Base-by-base conservation (phyloP, 2,797 vertebrate species). In the Tangara arthus region DNA sequence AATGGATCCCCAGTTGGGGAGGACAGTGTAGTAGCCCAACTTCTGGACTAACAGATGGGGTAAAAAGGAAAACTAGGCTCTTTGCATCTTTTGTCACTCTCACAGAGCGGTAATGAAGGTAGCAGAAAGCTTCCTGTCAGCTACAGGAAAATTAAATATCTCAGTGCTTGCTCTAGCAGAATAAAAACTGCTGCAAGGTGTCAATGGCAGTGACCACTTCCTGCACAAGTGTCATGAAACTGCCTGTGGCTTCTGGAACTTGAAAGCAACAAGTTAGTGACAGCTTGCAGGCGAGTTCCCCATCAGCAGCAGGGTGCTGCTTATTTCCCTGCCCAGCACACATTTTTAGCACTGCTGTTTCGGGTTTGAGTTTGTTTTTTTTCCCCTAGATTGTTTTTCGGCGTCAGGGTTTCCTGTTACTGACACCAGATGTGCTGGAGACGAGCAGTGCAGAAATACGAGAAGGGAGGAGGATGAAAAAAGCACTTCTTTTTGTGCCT, bases 321-420 rank as follows among this genome's bases (percentile, higher is more conserved):
- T 61, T 46, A 12, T 81, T 78, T 79, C 66, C 16, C 7, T 92
- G 82, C 65, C 83, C 32, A 16, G 57, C 53, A 49, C 27, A 1
- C 49, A 9, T 69, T 85, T 92, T 89, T 87, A 94, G 78, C 35
- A 5, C 52, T 41, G 55, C 50, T 86, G 63, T 11, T 89, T 68
- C 2, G 1, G 42, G 21, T 83, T 87, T 73, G 49, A 28, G 18
- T 80, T 66, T 68, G 9, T 1, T 24, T 68, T 68, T 72, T 82
- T 81, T 12, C 4, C 15, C 37, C n/a, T 47, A 11, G 34, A 23
- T 55, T 87, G 37, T 60, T 93, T 84, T 50, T 78, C 21, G 1
- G 66, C 1, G 1, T 92, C 66, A 63, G 42, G 11, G 44, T 94
- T 95, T 95, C 90, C 92, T 89, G 61, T 91, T 93, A 72, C 73